Evolutionary conservation across 2,113 vertebrate species (phyloP).

Genomic region (Mirza zaza): DNA sequence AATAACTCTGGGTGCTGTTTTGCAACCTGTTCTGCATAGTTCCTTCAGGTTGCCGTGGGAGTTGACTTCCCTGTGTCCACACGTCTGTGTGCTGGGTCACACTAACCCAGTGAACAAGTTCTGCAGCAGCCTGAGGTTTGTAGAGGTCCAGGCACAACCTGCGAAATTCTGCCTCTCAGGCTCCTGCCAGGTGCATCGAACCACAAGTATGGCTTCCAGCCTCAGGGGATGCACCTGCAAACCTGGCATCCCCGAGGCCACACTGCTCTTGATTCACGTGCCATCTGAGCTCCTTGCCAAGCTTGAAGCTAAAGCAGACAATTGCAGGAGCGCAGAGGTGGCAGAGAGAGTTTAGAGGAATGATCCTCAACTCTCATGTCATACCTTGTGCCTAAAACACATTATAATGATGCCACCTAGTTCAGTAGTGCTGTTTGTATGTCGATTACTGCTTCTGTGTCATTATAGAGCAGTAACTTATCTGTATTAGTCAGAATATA

Average conservation of each 20-base stretch:
- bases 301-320: neutral
- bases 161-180: neutral
- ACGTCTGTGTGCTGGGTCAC: neutral
- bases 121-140: neutral
- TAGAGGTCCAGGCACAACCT: neutral
- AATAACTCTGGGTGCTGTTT: conserved; percentile 40
- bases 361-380: neutral
- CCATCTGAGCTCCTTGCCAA: neutral
- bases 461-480: neutral
- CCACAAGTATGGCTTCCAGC: neutral
- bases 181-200: neutral
- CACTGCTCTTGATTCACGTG: neutral
- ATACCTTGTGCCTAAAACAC: neutral
- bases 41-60: neutral
- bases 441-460: neutral
- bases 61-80: neutral
- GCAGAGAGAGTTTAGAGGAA: neutral
- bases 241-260: neutral
- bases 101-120: conserved; percentile 32
- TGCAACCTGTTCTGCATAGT: conserved; percentile 62
- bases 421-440: neutral
- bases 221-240: neutral
- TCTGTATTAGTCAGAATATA: neutral
- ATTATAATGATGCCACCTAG: neutral
- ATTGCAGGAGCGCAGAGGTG: neutral